Percentiles rank a stretch among this genome's conserved stretches.
Evolutionary conservation across 1,140 invertebrate genomes (phyloP).

Genomic region (Diachasma alloeum): DNA sequence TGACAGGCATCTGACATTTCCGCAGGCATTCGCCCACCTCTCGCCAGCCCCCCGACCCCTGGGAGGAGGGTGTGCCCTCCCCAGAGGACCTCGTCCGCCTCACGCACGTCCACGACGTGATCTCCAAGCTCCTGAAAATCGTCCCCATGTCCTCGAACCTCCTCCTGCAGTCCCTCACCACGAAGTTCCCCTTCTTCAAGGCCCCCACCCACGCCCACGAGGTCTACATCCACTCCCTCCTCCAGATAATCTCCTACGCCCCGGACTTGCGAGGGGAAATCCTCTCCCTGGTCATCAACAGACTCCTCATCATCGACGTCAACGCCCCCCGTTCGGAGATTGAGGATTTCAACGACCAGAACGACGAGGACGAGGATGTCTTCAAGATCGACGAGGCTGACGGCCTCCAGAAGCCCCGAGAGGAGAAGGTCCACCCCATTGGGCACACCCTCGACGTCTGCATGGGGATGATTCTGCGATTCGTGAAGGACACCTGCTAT

Average conservation of each 20-base stretch:
- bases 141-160: conserved; percentile 71
- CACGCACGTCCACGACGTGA: conserved; percentile 67
- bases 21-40: too few species aligned
- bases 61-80: conserved; percentile 57
- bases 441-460: conserved; percentile 73
- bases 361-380: conserved; percentile 54
- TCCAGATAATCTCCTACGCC: conserved; percentile 72
- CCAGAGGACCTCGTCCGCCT: conserved; percentile 61
- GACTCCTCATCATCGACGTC: conserved; percentile 76
- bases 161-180: conserved; percentile 63
- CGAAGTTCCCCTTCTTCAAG: conserved; percentile 73
- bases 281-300: conserved; percentile 73
- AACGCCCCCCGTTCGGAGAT: conserved; percentile 69
- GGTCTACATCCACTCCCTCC: conserved; percentile 72
- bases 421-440: conserved; percentile 54
- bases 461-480: conserved; percentile 70
- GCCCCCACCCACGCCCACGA: conserved; percentile 67
- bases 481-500: conserved; percentile 66
- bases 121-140: conserved; percentile 66
- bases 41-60: conserved; percentile 27
- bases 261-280: conserved; percentile 69
- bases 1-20: too few species aligned
- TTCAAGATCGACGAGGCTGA: conserved; percentile 58
- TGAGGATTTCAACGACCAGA: conserved; percentile 56
- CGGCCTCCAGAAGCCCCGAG: conserved; percentile 46